Evolutionary conservation across 2,113 vertebrate genomes (phyloP).

Genomic region (Protobothrops flavoviridis): DNA sequence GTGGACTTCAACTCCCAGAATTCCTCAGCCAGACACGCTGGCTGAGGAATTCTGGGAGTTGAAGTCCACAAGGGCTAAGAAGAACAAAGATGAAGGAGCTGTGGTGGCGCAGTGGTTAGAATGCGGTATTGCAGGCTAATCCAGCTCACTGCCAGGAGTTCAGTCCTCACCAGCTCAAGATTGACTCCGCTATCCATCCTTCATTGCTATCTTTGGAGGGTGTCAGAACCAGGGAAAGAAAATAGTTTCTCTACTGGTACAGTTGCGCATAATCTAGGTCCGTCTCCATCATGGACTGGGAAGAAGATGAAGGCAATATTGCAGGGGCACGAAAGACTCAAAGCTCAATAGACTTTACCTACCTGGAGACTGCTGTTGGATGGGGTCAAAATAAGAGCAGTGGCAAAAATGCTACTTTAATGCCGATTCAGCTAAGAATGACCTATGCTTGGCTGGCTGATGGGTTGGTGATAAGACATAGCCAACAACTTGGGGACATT

Average conservation of each 20-base stretch:
- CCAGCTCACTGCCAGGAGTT: not conserved
- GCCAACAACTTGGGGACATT: not conserved
- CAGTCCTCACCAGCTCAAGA: not conserved
- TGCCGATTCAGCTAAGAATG: not conserved
- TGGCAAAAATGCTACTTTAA: not conserved
- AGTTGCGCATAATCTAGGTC: not conserved
- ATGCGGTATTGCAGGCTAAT: not conserved
- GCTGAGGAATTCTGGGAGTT: too few species aligned
- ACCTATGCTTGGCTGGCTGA: not conserved
- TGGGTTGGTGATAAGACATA: not conserved
- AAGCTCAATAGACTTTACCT: not conserved
- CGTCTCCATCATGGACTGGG: not conserved
- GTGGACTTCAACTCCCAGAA: too few species aligned
- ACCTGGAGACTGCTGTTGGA: not conserved
- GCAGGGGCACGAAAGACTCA: not conserved
- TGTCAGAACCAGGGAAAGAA: not conserved
- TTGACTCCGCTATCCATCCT: not conserved
- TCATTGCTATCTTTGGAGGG: not conserved
- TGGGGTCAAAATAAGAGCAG: not conserved
- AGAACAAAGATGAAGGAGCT: not conserved
- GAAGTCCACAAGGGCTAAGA: too few species aligned
- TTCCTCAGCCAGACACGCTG: too few species aligned
- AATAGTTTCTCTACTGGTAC: not conserved
- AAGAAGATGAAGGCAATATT: not conserved
- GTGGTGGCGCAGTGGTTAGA: not conserved